Conservation (phyloP, 2,113 vertebrate genomes). For the Siphamia tubifer region DNA sequence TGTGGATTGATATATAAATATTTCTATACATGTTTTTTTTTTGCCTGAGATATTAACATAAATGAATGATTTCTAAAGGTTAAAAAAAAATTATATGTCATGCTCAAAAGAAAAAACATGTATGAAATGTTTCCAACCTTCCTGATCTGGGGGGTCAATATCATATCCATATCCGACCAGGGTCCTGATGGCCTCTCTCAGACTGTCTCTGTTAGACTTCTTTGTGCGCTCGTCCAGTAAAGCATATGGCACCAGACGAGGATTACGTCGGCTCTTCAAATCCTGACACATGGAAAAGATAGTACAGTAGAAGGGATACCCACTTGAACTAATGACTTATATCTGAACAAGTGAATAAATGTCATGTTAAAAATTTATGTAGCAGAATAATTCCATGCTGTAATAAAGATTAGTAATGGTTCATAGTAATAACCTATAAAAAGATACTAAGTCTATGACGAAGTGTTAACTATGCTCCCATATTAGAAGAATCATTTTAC, state of each 20-base stretch:
- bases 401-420: background rate
- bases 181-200: conserved; percentile 95
- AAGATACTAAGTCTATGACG: too few species aligned
- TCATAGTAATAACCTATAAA: too few species aligned
- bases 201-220: conserved; percentile 96
- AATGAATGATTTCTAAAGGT: too few species aligned
- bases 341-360: background rate
- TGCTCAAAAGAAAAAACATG: background rate
- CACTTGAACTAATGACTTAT: background rate
- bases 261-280: conserved; percentile 95
- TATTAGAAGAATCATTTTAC: conserved; percentile 72
- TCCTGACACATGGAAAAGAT: conserved; percentile 78
- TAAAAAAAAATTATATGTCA: background rate
- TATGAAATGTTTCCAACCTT: conserved; percentile 71
- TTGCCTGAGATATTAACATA: too few species aligned
- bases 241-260: conserved; percentile 93
- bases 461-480: too few species aligned
- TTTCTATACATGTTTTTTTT: too few species aligned
- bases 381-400: background rate
- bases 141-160: conserved; percentile 94
- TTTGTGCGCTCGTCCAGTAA: conserved; percentile 97
- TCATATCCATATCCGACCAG: conserved; percentile 94
- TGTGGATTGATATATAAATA: too few species aligned
- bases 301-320: background rate
- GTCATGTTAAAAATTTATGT: background rate